Conservation (phyloP, 1,140 invertebrate species). For the Gonioctena quinquepunctata region DNA sequence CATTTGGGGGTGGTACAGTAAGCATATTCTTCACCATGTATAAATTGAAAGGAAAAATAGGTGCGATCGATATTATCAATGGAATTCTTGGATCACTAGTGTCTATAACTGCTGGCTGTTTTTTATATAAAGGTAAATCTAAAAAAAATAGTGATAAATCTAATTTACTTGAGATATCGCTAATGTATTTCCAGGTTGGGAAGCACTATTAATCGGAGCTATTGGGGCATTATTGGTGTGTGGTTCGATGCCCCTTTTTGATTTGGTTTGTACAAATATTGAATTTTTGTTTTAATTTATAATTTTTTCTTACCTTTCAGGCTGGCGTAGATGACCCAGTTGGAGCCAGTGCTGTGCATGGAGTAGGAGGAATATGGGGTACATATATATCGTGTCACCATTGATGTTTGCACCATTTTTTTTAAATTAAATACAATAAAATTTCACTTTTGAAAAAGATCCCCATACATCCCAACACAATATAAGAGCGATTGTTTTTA, state of each 20-base stretch:
- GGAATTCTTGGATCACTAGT: conserved; percentile 86
- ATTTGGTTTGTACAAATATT: conserved; percentile 56
- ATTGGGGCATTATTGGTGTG: conserved; percentile 78
- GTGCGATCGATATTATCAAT: conserved; percentile 87
- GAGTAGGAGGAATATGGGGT: conserved; percentile 73
- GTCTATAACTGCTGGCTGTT: conserved; percentile 89
- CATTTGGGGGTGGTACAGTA: conserved; percentile 83
- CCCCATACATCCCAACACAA: too few species aligned
- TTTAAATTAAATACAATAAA: too few species aligned
- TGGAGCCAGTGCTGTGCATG: conserved; percentile 86
- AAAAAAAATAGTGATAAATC: background rate
- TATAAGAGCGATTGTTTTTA: too few species aligned
- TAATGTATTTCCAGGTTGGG: conserved; percentile 76
- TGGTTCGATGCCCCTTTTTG: conserved; percentile 71
- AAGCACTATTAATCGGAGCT: conserved; percentile 80
- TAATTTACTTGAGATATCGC: too few species aligned
- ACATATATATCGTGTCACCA: too few species aligned
- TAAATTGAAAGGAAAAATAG: conserved; percentile 72
- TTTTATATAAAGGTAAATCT: conserved; percentile 69
- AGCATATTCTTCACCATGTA: conserved; percentile 72
- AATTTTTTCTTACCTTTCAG: conserved; percentile 36
- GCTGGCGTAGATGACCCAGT: conserved; percentile 88
- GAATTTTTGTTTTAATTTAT: too few species aligned
- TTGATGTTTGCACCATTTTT: too few species aligned
- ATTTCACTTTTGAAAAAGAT: too few species aligned